Base-by-base conservation (phyloP, 2,113 vertebrate genomes). In the Recurvirostra avosetta region DNA sequence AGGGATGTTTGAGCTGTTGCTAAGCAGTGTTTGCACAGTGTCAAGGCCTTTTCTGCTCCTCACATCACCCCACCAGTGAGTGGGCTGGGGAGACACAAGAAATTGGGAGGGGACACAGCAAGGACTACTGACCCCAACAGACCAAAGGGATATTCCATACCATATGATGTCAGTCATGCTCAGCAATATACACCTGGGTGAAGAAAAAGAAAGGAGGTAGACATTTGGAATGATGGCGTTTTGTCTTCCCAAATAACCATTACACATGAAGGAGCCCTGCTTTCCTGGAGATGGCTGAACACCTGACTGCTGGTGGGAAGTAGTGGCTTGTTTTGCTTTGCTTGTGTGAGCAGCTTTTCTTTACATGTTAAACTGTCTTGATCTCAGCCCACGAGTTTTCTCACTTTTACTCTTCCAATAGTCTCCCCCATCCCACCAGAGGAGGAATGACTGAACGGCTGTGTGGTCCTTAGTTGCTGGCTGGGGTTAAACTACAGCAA, bases 321-420 rank as follows among this genome's bases (percentile, higher is more conserved):
- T 5, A 11, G 4, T n/a, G 11, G 73, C 43, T 72, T 29, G 5
- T 8, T 73, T 72, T 71, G 5, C 3, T 89, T 75, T 67, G 15
- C 20, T 4, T 59, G 34, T 1, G 1, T 1, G 2, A 0, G 1
- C 1, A 1, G 7, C 5, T 91, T 86, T 70, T 41, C 17, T 86
- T 88, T 82, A 32, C 11, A 3, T 30, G 7, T 81, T 84, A 34
- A 88, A 59, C 41, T 59, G 1, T 25, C 5, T 86, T 75, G 50
- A 27, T 47, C 12, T 0, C 41, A 80, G 9, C 11, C 5, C 8
- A 30, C 0, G 2, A 34, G 1, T 63, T 88, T 81, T 76, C 34
- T 74, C 15, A 40, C 17, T 55, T 74, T 50, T 59, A 22, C 7
- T 0, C 3, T 65, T 50, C 32, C 17, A 3, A 32, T 56, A 62